Evolutionary conservation across 2,797 vertebrate species (phyloP), one percentile per base, ranked within the genome.

Genomic region (Alosa sapidissima): DNA sequence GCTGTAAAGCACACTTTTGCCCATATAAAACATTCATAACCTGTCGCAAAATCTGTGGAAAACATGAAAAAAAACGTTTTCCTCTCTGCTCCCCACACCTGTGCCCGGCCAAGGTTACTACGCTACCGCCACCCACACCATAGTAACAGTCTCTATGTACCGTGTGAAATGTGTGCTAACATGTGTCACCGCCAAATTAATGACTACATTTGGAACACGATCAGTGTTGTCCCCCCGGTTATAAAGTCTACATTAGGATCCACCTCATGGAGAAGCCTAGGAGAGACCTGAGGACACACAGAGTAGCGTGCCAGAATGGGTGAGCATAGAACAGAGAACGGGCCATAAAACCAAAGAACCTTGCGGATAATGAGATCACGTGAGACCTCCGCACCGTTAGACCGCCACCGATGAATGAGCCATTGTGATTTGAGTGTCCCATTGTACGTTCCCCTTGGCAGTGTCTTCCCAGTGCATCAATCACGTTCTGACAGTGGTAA

Each of bases 91-190:
- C 36, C 68, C 28, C 65, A 45, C 68, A 75, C 68, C 68, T 36
- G 14, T 75, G 68, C 33, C 36, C 68, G 8, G 36, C 7, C 16
- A 45, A 45, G 36, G 68, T 75, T 75, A 41, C 36, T 13, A 14
- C 4, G 36, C 68, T 41, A 1, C 68, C 3, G 5, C 68, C 68
- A 75, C 36, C 68, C 68, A 75, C 68, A 75, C 68, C 68, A 45
- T 75, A 41, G 68, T 75, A 19, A 75, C 68, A 75, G 68, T 75
- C 68, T 45, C 68, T 75, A 75, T 75, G 68, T 45, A 21, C 68
- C 13, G 2, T 36, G 33, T 75, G 36, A 75, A 75, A 45, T 75
- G 68, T 75, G 68, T 75, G 36, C 68, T 75, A 75, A 75, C 68
- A 75, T 33, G 41, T 75, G 68, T 75, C 68, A 6, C 36, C 14